Base-by-base conservation (phyloP, 30 jellyfish, hydroid and myxozoan genomes). In the Cassiopea xamachana region DNA sequence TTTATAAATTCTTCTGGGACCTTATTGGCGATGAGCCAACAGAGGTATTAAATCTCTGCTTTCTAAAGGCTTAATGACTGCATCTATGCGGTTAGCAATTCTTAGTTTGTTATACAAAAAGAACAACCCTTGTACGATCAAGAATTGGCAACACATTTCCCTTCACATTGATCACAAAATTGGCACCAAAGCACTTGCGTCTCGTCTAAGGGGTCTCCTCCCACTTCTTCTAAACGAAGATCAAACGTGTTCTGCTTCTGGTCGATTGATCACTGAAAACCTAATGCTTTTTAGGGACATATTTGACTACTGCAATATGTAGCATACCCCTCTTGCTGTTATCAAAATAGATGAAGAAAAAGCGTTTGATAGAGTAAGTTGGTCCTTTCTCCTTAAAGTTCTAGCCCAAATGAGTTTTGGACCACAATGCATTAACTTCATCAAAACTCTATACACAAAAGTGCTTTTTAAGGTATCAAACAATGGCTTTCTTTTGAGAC, bases 331-430 rank as follows among this genome's bases (percentile, higher is more conserved):
- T 48, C 70, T 79, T 2, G 80, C 85, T 9, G 16, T 91, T 17
- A 48, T 91, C n/a, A 72, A 77, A 46, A 51, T 91, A 4, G 97
- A 90, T 83, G 91, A 90, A 74, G 39, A 45, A 64, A 90, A 90
- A 75, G 95, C 95, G 61, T 90, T 90, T 83, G 97, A 82, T 85
- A 48, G 89, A 60, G 94, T 90, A 10, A 93, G 83, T 45, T 81
- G 92, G 95, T 61, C 51, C 9, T 91, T 83, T 64, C 77, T 83
- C 44, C 17, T 12, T 51, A 64, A 91, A n/a, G 83, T 85, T 13
- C 15, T 91, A 45, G 14, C 39, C 46, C 47, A 73, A 72, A 76
- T 90, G 83, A 82, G 81, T 72, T 82, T 89, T 73, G 82, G 88
- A 9, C 82, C 77, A 0, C 43, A 9, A 2, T 72, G 82, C 48